These are phyloP conservation scores for Microchrysa polita DNA, from an alignment of 2,888 invertebrate species.

Conservation along the genomic window DNA sequence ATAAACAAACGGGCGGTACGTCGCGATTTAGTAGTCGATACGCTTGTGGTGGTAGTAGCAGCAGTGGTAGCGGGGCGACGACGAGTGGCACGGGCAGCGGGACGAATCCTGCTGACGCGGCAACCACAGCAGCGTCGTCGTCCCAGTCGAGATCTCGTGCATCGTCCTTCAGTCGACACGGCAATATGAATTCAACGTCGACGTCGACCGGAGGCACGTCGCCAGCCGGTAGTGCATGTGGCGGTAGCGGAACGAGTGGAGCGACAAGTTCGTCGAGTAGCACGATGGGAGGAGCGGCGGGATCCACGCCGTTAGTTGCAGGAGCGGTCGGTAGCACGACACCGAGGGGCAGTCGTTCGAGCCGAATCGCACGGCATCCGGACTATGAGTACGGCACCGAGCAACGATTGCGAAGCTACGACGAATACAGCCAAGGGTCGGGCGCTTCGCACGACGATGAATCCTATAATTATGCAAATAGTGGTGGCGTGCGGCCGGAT, in stretches of 20 bases:
- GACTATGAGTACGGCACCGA: conserved; percentile 61
- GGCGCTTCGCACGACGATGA: conserved; percentile 74
- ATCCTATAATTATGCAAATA: conserved; percentile 52
- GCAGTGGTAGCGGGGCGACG: conserved; percentile 24
- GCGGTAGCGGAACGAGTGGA: conserved; percentile 50
- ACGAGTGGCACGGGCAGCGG: not conserved
- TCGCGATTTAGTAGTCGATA: conserved; percentile 60
- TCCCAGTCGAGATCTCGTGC: conserved; percentile 59
- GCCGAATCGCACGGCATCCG: conserved; percentile 65
- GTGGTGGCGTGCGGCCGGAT: conserved; percentile 65
- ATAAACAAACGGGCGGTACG: conserved; percentile 69
- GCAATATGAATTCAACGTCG: conserved; percentile 57
- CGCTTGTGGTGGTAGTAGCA: conserved; percentile 21
- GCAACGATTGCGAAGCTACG: conserved; percentile 71
- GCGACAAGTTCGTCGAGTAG: conserved; percentile 50
- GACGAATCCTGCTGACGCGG: not conserved
- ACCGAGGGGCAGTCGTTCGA: conserved; percentile 63
- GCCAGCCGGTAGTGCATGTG: conserved; percentile 32
- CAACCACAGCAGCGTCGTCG: conserved; percentile 1
- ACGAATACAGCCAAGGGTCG: conserved; percentile 79
- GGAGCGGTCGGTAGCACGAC: conserved; percentile 57
- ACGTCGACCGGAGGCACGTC: conserved; percentile 53
- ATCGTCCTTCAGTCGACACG: conserved; percentile 63
- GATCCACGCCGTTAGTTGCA: not conserved
- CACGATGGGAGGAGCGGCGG: conserved; percentile 42